These are phyloP conservation scores for Enteromius afrohamiltoni DNA, from an alignment of 2,797 vertebrate species.

Conservation along the genomic window DNA sequence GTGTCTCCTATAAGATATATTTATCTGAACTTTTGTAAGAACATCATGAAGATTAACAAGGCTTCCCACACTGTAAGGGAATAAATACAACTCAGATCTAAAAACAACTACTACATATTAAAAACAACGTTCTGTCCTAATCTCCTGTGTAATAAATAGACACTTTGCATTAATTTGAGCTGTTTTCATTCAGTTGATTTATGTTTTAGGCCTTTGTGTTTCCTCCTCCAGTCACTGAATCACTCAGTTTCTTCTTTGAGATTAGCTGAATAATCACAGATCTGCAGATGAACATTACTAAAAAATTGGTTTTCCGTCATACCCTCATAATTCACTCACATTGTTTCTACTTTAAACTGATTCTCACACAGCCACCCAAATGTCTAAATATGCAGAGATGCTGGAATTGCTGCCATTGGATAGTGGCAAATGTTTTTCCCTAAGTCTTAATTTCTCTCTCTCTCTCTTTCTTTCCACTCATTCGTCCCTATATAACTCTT, in stretches of 20 bases:
- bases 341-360: slow-evolving; percentile 34
- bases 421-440: slow-evolving; percentile 18
- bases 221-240: background rate
- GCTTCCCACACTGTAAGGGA: background rate
- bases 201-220: background rate
- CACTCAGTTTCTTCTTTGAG: background rate
- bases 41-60: no score
- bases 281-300: background rate
- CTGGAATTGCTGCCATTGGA: slow-evolving; percentile 56
- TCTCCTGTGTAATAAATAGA: background rate
- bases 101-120: background rate
- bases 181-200: background rate
- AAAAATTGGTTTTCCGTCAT: background rate
- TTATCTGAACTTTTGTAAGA: no score
- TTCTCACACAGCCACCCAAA: slow-evolving; percentile 78
- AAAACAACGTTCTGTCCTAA: background rate
- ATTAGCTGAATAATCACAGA: slow-evolving; percentile 6
- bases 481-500: slow-evolving; percentile 40
- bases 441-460: slow-evolving; percentile 9
- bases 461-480: slow-evolving; percentile 3
- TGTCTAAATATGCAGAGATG: slow-evolving; percentile 67
- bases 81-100: background rate
- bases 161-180: background rate
- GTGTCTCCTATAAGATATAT: no score
- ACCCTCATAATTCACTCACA: slow-evolving; percentile 34